Base-by-base conservation (phyloP, 2,797 vertebrate genomes). In the Danio aesculapii region DNA sequence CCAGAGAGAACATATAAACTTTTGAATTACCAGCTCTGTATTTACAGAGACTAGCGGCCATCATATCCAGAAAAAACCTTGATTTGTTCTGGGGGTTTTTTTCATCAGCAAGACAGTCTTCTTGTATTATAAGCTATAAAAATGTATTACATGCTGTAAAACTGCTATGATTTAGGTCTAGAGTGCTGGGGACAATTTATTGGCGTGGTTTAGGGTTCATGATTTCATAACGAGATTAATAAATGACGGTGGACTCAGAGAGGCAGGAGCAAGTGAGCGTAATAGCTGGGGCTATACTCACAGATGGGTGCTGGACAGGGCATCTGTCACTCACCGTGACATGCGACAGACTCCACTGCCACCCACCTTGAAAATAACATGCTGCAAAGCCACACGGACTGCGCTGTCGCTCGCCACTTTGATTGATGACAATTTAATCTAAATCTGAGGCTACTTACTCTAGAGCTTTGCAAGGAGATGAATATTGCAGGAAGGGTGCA, bases 271-370 rank as follows among this genome's bases (percentile, higher is more conserved):
- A 85, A 83, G 88, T 84, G 81, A 62, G 50, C 83, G 84, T 88
- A 80, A 61, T 77, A 46, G 63, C n/a, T 5, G 1, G 63, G 84
- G 83, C 85, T 86, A 83, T 58, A 84, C 84, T 82, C 84, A 72
- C 13, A 75, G 73, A 86, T 77, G 80, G 76, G 30, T 62, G 55
- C 76, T 68, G 82, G 84, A 76, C 52, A 79, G 87, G 83, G 81
- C 80, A 83, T 83, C 85, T 85, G 88, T 92, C 91, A 90, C 88
- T 92, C 91, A 90, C 72, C 63, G 73, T 83, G 86, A 88, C 84
- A 80, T 58, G 82, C 6, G 81, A 83, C 66, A 59, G 84, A 55
- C 68, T 88, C 30, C 64, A 68, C 73, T 88, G 87, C 90, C 86
- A 88, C 67, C 62, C 70, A 55, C 73, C 79, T 86, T 86, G 88